These are phyloP conservation scores for Aphis craccivora DNA, from an alignment of 1,140 invertebrate species.

Conservation along the genomic window DNA sequence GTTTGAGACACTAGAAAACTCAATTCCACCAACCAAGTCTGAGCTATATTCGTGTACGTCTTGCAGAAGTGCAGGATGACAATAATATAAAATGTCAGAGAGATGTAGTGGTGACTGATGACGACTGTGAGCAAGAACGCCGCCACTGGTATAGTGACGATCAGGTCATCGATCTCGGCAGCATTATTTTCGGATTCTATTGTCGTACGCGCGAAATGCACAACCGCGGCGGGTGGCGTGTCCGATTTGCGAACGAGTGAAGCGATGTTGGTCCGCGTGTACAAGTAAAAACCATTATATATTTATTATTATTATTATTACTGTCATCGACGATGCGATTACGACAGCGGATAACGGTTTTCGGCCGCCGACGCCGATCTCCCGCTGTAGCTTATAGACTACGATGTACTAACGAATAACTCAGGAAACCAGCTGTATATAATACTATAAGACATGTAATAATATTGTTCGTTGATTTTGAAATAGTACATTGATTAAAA, in stretches of 20 bases:
- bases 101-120: not conserved
- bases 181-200: constrained; percentile 51
- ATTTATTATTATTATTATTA: constrained; percentile 6
- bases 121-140: not conserved
- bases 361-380: not conserved
- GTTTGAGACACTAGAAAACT: not conserved
- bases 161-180: constrained; percentile 53
- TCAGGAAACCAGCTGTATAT: not conserved
- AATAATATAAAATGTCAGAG: not conserved
- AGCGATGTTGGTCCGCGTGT: not conserved
- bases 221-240: not conserved
- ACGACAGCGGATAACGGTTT: constrained; percentile 35
- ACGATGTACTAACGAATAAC: not conserved
- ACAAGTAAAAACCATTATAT: constrained; percentile 1
- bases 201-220: constrained; percentile 27
- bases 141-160: not conserved
- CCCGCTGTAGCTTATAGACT: not conserved
- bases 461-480: not conserved
- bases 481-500: not conserved
- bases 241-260: constrained; percentile 37
- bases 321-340: not conserved
- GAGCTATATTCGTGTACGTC: not conserved
- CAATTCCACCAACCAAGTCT: not conserved
- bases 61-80: not conserved
- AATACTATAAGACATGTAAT: not conserved